phyloP scores from a whole-genome alignment of 2,797 vertebrate genomes.

The Ctenopoma multispine region DNA sequence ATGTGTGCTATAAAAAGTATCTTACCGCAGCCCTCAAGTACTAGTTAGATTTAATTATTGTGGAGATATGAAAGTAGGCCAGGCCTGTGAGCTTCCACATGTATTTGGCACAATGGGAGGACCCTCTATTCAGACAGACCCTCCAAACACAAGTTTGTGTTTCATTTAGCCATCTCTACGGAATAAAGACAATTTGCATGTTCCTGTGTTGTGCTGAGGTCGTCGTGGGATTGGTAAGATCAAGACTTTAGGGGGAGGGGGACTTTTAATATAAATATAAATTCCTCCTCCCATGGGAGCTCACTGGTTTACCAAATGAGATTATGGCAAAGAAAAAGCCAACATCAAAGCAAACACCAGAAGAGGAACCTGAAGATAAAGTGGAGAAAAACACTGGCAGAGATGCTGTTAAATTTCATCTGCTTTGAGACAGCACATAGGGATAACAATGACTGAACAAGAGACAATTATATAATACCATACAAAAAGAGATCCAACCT shows the following conservation, averaged over 20 bases:
- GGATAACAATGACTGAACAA: constrained; percentile 39
- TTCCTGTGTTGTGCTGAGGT: constrained; percentile 51
- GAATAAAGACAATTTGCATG: constrained; percentile 57
- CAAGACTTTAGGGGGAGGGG: constrained; percentile 21
- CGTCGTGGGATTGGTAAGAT: constrained; percentile 48
- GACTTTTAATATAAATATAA: constrained; percentile 68
- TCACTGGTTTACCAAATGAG: constrained; percentile 40
- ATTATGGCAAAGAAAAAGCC: constrained; percentile 17
- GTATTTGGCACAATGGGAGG: constrained; percentile 57
- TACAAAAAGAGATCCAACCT: constrained; percentile 29
- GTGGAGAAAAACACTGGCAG: constrained; percentile 8
- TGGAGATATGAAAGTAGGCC: constrained; percentile 78
- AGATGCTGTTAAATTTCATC: constrained; percentile 30
- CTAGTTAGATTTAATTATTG: constrained; percentile 79
- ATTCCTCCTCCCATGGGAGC: constrained; percentile 52
- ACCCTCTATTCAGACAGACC: constrained; percentile 50
- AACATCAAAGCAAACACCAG: constrained; percentile 5
- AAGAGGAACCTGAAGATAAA: constrained; percentile 3
- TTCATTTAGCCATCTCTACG: constrained; percentile 42
- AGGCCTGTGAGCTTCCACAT: constrained; percentile 52
- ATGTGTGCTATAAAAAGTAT: constrained; percentile 48
- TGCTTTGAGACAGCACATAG: constrained; percentile 32
- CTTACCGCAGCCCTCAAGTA: constrained; percentile 53
- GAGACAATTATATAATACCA: constrained; percentile 54
- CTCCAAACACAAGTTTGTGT: constrained; percentile 25